Evolutionary conservation across 2,888 invertebrate genomes (phyloP), one percentile per base, ranked within the genome.

Genomic region (Drosophila neoperkinsi): DNA sequence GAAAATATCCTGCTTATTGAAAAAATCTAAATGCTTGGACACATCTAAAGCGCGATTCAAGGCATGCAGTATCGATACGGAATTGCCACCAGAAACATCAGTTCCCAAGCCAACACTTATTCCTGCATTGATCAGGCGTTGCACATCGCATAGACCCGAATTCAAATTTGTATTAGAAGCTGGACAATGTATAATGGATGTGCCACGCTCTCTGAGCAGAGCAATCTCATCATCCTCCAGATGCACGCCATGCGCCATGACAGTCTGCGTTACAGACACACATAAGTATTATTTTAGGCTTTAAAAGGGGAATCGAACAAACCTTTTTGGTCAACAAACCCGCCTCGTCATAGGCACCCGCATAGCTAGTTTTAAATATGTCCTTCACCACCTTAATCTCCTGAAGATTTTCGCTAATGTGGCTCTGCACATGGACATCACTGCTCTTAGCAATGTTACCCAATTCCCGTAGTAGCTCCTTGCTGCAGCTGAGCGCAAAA

Each of bases 231-330:
- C 94, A 46, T 96, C 95, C 11, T 94, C 94, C 58, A 98, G 93
- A 92, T 97, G 94, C 18, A 98, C 95, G 1, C 96, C 97, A 91
- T 98, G 98, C 0, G 98, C 98, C 94, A 98, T 94, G 67, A 98
- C 94, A 59, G 94, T 94, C 94, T 95, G 61, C 18, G 36, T 34
- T 2, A 1, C 1, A 52, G 0, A 34, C 1, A 25, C 10, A 11
- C 5, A 51, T 56, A 41, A 38, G 2, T 31, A 41, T 7, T 2
- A 9, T 3, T 21, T 7, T 11, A 34, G 3, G 33, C 5, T 3
- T 7, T 38, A 0, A 7, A 3, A 18, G 11, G 1, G 7, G 3
- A 16, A n/a, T n/a, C 34, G 0, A 25, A 34, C 58, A 82, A 94
- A 97, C 97, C 94, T 96, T 97, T 21, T 94, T 92, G 31, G 96